A percentile compares a stretch with the other conserved stretches of the same genome.
Conservation (phyloP, 2,113 vertebrate genomes). For the Addax nasomaculatus region DNA sequence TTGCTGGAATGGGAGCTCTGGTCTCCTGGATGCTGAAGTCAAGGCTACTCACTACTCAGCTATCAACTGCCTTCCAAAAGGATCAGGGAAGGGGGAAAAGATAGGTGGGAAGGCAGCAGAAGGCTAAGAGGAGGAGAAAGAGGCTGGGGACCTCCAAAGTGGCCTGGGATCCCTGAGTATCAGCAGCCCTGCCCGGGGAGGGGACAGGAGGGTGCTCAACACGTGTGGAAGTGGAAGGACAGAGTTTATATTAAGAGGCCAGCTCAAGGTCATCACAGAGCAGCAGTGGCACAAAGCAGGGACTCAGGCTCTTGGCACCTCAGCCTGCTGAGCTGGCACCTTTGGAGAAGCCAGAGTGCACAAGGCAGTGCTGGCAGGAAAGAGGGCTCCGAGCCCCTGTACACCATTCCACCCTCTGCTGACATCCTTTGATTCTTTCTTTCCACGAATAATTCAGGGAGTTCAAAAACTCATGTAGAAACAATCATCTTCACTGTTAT, state of each 20-base stretch:
- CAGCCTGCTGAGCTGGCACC: neutral
- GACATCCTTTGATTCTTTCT: constrained; percentile 8
- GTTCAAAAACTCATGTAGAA: neutral
- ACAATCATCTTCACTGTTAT: neutral
- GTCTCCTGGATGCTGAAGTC: neutral
- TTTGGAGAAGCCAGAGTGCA: neutral
- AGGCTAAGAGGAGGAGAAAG: neutral
- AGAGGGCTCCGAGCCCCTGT: neutral
- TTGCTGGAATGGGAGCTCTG: neutral
- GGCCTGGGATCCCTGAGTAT: neutral
- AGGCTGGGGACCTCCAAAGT: neutral
- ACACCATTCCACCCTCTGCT: neutral
- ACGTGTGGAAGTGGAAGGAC: neutral
- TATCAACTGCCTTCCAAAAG: neutral
- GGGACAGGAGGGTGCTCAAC: neutral
- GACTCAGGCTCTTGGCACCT: constrained; percentile 12
- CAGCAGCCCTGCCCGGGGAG: neutral
- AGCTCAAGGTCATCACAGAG: neutral
- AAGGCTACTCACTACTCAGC: neutral
- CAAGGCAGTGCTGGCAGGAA: constrained; percentile 32
- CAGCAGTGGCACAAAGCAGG: neutral
- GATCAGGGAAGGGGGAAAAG: neutral
- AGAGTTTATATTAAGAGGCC: neutral
- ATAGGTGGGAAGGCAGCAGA: neutral
- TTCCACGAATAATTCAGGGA: neutral